phyloP scores from a whole-genome alignment of 2,888 invertebrate genomes.

The Copidosoma aretas region DNA sequence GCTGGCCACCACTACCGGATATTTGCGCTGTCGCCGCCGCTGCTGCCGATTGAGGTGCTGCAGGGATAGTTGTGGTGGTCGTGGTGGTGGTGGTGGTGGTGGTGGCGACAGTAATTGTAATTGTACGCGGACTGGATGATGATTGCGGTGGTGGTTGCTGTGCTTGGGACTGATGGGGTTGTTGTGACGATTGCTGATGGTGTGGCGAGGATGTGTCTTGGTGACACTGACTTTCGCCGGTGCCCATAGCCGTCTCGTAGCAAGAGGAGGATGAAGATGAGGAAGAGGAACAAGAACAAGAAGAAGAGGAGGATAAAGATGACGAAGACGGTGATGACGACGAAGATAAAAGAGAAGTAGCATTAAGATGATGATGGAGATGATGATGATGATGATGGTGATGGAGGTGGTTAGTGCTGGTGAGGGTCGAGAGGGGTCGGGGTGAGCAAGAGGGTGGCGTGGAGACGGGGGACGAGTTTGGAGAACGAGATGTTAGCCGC shows the following conservation, averaged over 20 bases:
- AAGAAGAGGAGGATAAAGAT: constrained; percentile 25
- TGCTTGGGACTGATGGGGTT: constrained; percentile 10
- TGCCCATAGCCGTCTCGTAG: constrained; percentile 50
- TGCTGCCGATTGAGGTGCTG: constrained; percentile 50
- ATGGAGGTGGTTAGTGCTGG: constrained; percentile 50
- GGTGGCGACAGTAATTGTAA: constrained; percentile 25
- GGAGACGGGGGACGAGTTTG: constrained; percentile 57
- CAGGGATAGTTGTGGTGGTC: constrained; percentile 44
- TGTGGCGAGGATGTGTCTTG: constrained; percentile 25
- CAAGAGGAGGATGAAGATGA: constrained; percentile 41
- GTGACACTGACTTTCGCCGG: constrained; percentile 54
- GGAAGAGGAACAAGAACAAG: constrained; percentile 20
- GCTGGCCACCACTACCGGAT: constrained; percentile 41
- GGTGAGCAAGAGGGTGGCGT: constrained; percentile 58
- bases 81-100: constrained; percentile 42
- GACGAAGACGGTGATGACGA: constrained; percentile 44
- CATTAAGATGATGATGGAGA: constrained; percentile 25
- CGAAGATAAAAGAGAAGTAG: constrained; percentile 21
- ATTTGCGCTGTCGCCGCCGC: constrained; percentile 45
- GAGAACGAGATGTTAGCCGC: constrained; percentile 61
- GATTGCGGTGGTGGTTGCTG: constrained; percentile 17
- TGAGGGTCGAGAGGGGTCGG: constrained; percentile 56
- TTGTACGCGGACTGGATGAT: not conserved
- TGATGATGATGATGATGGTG: constrained; percentile 33
- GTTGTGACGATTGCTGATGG: not conserved